phyloP scores from a whole-genome alignment of 1,140 invertebrate species.

The Drosophila littoralis region DNA sequence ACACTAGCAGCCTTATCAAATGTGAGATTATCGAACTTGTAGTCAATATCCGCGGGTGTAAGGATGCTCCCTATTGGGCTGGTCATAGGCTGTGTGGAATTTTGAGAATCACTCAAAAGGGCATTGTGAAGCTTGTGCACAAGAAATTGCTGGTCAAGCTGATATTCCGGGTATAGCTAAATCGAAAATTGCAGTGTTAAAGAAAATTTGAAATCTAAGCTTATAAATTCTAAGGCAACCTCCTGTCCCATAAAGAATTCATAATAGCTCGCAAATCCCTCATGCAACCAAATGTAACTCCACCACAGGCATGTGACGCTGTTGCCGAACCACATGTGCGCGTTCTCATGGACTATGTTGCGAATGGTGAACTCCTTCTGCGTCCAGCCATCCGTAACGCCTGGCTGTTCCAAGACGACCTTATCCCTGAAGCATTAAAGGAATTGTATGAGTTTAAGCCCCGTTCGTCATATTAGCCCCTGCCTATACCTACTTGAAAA shows the following conservation, averaged over 20 bases:
- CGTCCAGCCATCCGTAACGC: constrained; percentile 49
- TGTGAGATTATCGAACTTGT: constrained; percentile 86
- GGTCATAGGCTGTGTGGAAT: constrained; percentile 87
- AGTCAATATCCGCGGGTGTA: constrained; percentile 82
- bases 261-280: constrained; percentile 88
- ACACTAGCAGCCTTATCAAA: constrained; percentile 89
- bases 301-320: constrained; percentile 88
- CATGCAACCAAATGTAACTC: constrained; percentile 88
- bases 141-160: constrained; percentile 86
- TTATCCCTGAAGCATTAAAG: constrained; percentile 28
- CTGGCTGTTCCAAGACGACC: constrained; percentile 35
- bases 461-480: neutral
- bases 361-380: constrained; percentile 84
- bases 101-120: constrained; percentile 87
- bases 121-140: constrained; percentile 87
- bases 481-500: constrained; percentile 84
- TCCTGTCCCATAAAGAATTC: constrained; percentile 85
- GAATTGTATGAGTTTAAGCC: neutral
- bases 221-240: constrained; percentile 81
- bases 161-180: constrained; percentile 79
- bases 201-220: neutral
- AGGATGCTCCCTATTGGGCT: constrained; percentile 78
- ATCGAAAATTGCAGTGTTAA: neutral
- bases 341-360: constrained; percentile 87
- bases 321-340: constrained; percentile 89